A percentile compares a stretch with the other conserved stretches of the same genome.
Conservation (phyloP, 1,140 invertebrate species). For the Drosophila bifasciata region DNA sequence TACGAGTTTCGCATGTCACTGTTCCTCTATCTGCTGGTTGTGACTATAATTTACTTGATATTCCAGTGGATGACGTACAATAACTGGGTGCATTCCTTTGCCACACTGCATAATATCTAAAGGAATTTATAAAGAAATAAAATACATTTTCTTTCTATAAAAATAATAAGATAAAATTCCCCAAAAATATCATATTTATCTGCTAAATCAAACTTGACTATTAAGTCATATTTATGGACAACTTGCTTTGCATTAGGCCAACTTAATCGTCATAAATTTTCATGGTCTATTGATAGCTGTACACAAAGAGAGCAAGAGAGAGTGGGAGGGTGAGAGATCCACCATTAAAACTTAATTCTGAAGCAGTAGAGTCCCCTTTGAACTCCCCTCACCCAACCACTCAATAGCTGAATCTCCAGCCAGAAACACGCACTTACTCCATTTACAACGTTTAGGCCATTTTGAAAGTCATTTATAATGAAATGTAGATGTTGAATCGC, state of each 20-base stretch:
- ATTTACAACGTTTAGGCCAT: slow-evolving; percentile 62
- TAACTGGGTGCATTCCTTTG: slow-evolving; percentile 26
- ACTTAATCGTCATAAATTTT: slow-evolving; percentile 49
- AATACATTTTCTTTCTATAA: too few species aligned
- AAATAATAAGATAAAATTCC: neutral
- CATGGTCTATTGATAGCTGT: slow-evolving; percentile 49
- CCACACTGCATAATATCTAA: neutral
- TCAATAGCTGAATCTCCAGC: neutral
- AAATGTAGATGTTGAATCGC: slow-evolving; percentile 71
- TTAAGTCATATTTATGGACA: slow-evolving; percentile 45
- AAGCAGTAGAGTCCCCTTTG: slow-evolving; percentile 6
- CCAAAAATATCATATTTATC: slow-evolving; percentile 13
- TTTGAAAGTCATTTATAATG: slow-evolving; percentile 80
- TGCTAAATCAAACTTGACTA: slow-evolving; percentile 15
- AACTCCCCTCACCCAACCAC: neutral
- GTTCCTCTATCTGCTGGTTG: slow-evolving; percentile 9
- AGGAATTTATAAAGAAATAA: neutral
- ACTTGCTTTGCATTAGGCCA: slow-evolving; percentile 21
- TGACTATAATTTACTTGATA: neutral
- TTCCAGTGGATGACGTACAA: slow-evolving; percentile 8
- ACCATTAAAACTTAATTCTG: slow-evolving; percentile 40
- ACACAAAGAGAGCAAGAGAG: neutral
- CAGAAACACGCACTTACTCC: slow-evolving; percentile 51
- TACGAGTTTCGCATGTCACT: slow-evolving; percentile 55
- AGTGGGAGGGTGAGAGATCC: too few species aligned